Base-by-base conservation (phyloP, 2,888 invertebrate genomes). In the Epistrophe grossulariae region DNA sequence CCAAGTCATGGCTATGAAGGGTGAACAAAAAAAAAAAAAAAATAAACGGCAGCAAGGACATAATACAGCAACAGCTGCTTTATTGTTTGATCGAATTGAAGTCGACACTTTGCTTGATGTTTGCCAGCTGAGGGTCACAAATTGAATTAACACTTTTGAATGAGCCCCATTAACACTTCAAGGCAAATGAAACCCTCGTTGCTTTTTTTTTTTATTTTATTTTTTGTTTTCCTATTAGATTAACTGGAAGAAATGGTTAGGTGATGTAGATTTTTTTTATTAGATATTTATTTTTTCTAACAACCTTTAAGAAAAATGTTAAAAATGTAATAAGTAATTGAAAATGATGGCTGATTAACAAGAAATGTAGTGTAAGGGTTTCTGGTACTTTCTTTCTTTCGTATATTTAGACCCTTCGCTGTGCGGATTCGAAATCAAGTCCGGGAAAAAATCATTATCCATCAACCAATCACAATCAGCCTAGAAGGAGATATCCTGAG, bases 11-110 rank as follows among this genome's bases (percentile, higher is more conserved):
- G 15, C 45, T 19, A 72, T 59, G 66, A 70, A 38, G 64, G 76
- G 80, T 71, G 50, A 68, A 35, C 24, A 43, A 55, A 8, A 50
- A 62, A 15, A n/a, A 43, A 64, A n/a, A 13, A 45, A 43, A 13
- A 64, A 31, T 7, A 19, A 60, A 70, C 62, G 50, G 45, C 76
- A 68, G 71, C 74, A 76, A 79, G 70, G 77, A 81, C 68, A 66
- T 66, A 50, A 62, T 52, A 60, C 66, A 87, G 79, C 83, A 87
- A 87, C 87, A 87, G 87, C 87, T 87, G 87, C 45, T 79, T 73
- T 87, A 76, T 87, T 87, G 79, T 87, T 83, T 87, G 83, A 87
- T 87, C 60, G 87, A 79, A 87, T 83, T 87, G 76, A 87, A 87
- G 87, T 79, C 87, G 83, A 87, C 87, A 83, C 83, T 87, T 79